These are phyloP conservation scores for Hemichromis elongatus DNA, from an alignment of 2,113 vertebrate species.

Conservation along the genomic window DNA sequence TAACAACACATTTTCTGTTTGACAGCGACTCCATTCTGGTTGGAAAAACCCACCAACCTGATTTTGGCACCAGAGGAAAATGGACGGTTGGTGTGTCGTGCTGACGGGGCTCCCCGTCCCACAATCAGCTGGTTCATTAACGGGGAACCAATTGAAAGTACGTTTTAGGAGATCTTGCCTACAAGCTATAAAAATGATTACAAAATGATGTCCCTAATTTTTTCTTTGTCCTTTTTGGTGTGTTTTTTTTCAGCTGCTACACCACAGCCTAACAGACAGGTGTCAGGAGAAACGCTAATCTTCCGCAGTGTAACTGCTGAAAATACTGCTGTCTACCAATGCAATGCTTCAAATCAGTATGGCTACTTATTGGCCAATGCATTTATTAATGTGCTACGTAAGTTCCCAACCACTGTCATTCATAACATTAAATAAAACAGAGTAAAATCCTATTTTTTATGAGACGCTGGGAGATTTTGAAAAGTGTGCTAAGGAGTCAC, in stretches of 20 bases:
- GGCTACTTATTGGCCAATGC: conserved; percentile 94
- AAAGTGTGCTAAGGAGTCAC: neutral
- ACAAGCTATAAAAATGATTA: neutral
- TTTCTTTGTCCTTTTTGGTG: neutral
- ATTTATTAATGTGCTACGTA: conserved; percentile 92
- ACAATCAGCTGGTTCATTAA: conserved; percentile 90
- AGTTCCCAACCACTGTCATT: conserved; percentile 16
- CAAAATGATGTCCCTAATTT: neutral
- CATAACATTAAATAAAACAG: neutral
- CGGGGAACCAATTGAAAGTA: conserved; percentile 88
- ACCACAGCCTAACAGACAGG: conserved; percentile 82
- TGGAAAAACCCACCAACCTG: conserved; percentile 86
- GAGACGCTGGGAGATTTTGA: neutral
- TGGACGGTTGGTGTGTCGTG: conserved; percentile 83
- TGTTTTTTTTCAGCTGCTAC: conserved; percentile 66
- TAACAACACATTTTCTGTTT: neutral
- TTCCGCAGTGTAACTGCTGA: conserved; percentile 83
- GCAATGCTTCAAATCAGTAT: conserved; percentile 92
- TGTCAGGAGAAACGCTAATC: conserved; percentile 84
- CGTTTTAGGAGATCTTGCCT: neutral
- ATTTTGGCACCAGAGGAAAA: conserved; percentile 90
- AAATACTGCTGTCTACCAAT: conserved; percentile 93
- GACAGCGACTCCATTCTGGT: conserved; percentile 91
- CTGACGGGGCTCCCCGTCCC: conserved; percentile 90
- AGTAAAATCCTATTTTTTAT: neutral